Base-by-base conservation (phyloP, 2,113 vertebrate genomes). In the Mastomys natalensis region DNA sequence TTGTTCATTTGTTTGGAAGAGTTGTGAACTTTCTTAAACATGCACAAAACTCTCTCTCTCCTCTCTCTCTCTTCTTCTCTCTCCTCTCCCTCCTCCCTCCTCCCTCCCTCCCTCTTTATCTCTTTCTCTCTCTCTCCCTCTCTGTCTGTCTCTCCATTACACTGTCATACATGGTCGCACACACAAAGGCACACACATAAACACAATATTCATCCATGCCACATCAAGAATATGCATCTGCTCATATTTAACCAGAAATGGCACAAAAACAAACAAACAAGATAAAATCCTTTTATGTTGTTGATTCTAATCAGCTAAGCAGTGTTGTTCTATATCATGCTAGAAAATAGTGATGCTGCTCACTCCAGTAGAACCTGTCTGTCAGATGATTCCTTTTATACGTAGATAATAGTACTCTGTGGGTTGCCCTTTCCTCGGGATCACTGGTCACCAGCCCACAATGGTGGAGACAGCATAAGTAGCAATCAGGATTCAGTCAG, bases 1-100 rank as follows among this genome's bases (percentile, higher is more conserved):
- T 90, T 92, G 89, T 95, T 81, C n/a, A 89, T 96, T 94, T 95
- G 37, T 68, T 84, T 91, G 37, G 60, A 89, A 81, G 3, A 82
- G 12, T 58, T 66, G 34, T 7, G 84, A 40, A 1, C 13, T 94
- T 76, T 90, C 24, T 89, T 60, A 45, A 87, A 89, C 70, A 43
- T 17, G 40, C 77, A 84, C 0, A 40, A 6, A 24, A 48, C 58
- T 60, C 58, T 21, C 58, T 60, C 58, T 21, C 58, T 60, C 60
- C 60, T 62, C 60, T 26, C 60, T 62, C 10, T 29, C 62, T 64
- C 62, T 29, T 7, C 26, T 24, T 26, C 22, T 26, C 62, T 26
- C 22, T 64, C n/a, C n/a, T n/a, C n/a, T n/a, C n/a, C n/a, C n/a
- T n/a, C n/a, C 62, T 29, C 24, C 29, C 60, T 62, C 22, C 26